Conservation (phyloP, 1,140 invertebrate genomes). For the Cherax destructor region DNA sequence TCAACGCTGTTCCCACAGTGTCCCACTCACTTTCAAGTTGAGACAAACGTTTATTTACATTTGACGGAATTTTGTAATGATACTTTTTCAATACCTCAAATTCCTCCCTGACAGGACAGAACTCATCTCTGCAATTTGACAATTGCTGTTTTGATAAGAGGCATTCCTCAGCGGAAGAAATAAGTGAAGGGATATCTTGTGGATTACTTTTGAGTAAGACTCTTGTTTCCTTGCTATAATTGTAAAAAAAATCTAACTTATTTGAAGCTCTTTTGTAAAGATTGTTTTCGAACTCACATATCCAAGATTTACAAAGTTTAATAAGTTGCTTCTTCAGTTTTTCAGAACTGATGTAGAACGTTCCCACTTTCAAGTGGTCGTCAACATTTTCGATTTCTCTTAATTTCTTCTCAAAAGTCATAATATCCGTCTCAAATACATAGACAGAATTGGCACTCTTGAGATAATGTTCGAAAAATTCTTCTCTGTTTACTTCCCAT, state of each 20-base stretch:
- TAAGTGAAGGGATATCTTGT: constrained; percentile 36
- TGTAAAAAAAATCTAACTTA: constrained; percentile 35
- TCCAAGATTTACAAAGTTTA: constrained; percentile 46
- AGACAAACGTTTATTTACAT: constrained; percentile 8
- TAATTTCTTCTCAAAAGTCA: constrained; percentile 62
- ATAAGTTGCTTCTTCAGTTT: constrained; percentile 59
- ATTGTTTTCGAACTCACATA: constrained; percentile 55
- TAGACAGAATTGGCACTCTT: constrained; percentile 50
- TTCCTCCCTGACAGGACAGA: constrained; percentile 51
- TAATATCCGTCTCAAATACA: constrained; percentile 60
- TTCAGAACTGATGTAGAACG: constrained; percentile 54
- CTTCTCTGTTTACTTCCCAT: constrained; percentile 28
- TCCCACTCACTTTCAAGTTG: constrained; percentile 52
- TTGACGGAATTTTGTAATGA: constrained; percentile 21
- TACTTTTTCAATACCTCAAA: constrained; percentile 55
- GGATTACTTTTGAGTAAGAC: constrained; percentile 31
- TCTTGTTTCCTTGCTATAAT: constrained; percentile 39
- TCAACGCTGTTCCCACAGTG: constrained; percentile 30
- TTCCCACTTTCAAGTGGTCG: constrained; percentile 55
- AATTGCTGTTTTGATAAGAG: constrained; percentile 35
- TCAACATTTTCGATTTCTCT: constrained; percentile 54
- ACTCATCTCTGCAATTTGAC: constrained; percentile 29
- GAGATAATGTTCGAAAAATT: constrained; percentile 51
- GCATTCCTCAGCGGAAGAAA: constrained; percentile 46
- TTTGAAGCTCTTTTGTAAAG: constrained; percentile 58